Percentiles rank a stretch among this genome's conserved stretches.
Conservation (phyloP, 2,797 vertebrate genomes). For the Macroramphosus scolopax region DNA sequence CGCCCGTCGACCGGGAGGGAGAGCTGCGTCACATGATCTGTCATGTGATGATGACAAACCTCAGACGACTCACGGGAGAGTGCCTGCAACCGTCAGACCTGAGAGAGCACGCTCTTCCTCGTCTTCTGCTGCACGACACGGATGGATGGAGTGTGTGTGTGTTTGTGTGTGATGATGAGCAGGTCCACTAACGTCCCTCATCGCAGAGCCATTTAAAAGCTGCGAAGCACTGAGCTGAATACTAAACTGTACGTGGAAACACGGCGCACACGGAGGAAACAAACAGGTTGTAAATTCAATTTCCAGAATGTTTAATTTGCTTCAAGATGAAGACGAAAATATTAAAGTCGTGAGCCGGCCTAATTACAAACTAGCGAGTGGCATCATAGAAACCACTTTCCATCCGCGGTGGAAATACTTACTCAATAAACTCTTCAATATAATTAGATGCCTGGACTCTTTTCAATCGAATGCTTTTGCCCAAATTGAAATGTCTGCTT, state of each 20-base stretch:
- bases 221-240: conserved; percentile 36
- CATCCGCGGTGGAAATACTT: conserved; percentile 23
- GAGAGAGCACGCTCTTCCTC: no score
- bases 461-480: conserved; percentile 54
- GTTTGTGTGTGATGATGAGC: no score
- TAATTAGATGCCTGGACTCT: conserved; percentile 59
- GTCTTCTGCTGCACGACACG: no score
- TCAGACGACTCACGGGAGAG: no score
- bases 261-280: neutral
- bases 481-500: conserved; percentile 61
- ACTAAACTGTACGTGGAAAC: conserved; percentile 31
- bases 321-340: conserved; percentile 17
- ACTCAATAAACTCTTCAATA: conserved; percentile 36
- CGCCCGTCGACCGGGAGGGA: no score
- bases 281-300: conserved; percentile 24
- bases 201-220: no score
- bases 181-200: no score
- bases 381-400: conserved; percentile 35
- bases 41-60: no score
- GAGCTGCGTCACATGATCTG: no score
- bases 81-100: no score
- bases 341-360: conserved; percentile 21
- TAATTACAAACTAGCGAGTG: conserved; percentile 40
- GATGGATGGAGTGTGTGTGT: no score
- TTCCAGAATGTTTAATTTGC: conserved; percentile 5